Evolutionary conservation across 2,888 invertebrate genomes (phyloP).

Genomic region (Drosophila eohydei): DNA sequence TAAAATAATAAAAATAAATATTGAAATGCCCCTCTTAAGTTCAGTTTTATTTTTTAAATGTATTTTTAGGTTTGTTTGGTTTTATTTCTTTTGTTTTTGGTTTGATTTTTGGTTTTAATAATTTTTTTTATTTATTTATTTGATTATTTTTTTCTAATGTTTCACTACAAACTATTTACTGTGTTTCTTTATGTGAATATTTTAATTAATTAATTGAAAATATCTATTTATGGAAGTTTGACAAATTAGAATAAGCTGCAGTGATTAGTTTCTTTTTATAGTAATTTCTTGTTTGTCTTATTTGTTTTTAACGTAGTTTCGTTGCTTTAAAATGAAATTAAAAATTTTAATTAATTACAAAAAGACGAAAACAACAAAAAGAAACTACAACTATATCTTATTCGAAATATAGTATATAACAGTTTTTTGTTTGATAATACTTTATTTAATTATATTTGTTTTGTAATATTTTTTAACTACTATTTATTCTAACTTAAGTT

Average conservation of each 20-base stretch:
- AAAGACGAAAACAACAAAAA: neutral
- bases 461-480: no score
- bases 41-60: no score
- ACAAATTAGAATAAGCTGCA: neutral
- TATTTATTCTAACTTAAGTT: no score
- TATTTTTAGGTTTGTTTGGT: no score
- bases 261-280: neutral
- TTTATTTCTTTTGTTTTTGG: no score
- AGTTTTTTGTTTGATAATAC: no score
- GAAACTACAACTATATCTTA: no score
- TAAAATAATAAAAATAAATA: no score
- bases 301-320: neutral
- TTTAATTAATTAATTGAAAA: neutral
- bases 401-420: no score
- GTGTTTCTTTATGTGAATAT: neutral
- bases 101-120: neutral
- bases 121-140: neutral
- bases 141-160: neutral
- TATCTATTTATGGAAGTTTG: neutral
- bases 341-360: neutral
- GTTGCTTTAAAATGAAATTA: neutral
- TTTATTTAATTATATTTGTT: no score
- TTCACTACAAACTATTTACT: neutral
- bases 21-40: no score
- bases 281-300: neutral